Conservation (phyloP, 2,113 vertebrate species). For the Heterochromis multidens region DNA sequence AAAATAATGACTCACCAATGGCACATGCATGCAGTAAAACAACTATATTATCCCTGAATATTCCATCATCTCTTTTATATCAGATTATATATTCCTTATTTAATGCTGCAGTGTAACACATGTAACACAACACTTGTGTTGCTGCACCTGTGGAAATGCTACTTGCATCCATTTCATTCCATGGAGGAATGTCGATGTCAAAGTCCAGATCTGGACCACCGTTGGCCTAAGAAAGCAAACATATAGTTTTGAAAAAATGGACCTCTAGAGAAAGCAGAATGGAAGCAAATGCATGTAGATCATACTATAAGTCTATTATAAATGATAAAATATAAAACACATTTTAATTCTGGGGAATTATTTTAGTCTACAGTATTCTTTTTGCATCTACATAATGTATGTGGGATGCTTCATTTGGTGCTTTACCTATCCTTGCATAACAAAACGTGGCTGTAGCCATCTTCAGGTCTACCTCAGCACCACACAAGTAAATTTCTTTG, state of each 20-base stretch:
- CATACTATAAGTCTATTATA: no score
- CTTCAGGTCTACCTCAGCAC: not conserved
- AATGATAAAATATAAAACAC: not conserved
- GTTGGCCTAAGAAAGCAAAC: constrained; percentile 72
- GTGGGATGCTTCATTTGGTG: not conserved
- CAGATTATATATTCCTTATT: not conserved
- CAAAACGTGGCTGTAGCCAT: not conserved
- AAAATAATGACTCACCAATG: not conserved
- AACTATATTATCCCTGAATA: not conserved
- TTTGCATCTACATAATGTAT: not conserved
- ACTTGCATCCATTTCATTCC: constrained; percentile 73
- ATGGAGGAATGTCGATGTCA: constrained; percentile 83
- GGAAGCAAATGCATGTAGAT: not conserved
- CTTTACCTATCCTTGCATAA: not conserved
- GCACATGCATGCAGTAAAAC: not conserved
- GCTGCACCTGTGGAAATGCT: constrained; percentile 79
- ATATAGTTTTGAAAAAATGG: not conserved
- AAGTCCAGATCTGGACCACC: constrained; percentile 82
- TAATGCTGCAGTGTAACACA: not conserved
- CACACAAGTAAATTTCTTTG: not conserved
- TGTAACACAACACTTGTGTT: not conserved
- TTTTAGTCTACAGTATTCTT: not conserved
- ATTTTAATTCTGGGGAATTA: not conserved
- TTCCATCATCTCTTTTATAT: not conserved
- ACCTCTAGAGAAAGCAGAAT: not conserved